These are phyloP conservation scores for Coregonus ussuriensis DNA, from an alignment of 2,797 vertebrate species.

Conservation along the genomic window DNA sequence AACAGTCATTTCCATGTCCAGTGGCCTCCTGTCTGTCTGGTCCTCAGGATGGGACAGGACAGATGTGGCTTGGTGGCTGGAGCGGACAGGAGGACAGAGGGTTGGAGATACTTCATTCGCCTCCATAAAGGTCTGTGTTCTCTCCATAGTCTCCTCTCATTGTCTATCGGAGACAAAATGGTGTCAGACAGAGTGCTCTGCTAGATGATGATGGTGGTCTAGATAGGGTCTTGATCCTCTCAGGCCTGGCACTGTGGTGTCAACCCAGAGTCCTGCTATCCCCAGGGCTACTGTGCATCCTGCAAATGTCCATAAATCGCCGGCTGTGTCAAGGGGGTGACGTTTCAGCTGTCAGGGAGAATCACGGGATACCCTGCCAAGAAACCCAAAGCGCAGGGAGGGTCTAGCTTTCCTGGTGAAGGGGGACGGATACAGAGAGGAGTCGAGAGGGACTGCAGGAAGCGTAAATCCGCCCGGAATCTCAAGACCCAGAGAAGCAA, in stretches of 20 bases:
- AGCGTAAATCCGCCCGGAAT: slow-evolving; percentile 58
- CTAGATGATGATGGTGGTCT: too few relatives aligned
- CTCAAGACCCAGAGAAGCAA: slow-evolving; percentile 57
- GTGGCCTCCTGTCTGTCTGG: too few relatives aligned
- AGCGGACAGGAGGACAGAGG: too few relatives aligned
- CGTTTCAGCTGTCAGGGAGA: slow-evolving; percentile 88
- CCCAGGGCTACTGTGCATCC: slow-evolving; percentile 77
- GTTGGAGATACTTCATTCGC: too few relatives aligned
- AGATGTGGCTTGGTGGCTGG: too few relatives aligned
- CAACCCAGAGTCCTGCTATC: slow-evolving; percentile 53
- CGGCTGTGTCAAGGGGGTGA: slow-evolving; percentile 82
- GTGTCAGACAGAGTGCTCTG: too few relatives aligned
- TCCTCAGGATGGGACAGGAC: too few relatives aligned
- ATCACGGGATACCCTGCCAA: slow-evolving; percentile 80
- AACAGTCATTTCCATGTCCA: too few relatives aligned
- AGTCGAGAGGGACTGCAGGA: slow-evolving; percentile 54
- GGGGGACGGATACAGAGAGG: slow-evolving; percentile 40
- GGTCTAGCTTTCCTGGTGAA: slow-evolving; percentile 69
- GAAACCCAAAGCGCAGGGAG: slow-evolving; percentile 74
- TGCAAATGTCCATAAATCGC: slow-evolving; percentile 80
- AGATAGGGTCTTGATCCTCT: slow-evolving; percentile 7
- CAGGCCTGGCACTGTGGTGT: slow-evolving; percentile 66
- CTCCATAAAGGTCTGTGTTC: too few relatives aligned
- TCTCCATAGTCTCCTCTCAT: too few relatives aligned
- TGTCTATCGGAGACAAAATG: too few relatives aligned